Conservation (phyloP, 2,888 invertebrate species). For the Itoplectis maculator region DNA sequence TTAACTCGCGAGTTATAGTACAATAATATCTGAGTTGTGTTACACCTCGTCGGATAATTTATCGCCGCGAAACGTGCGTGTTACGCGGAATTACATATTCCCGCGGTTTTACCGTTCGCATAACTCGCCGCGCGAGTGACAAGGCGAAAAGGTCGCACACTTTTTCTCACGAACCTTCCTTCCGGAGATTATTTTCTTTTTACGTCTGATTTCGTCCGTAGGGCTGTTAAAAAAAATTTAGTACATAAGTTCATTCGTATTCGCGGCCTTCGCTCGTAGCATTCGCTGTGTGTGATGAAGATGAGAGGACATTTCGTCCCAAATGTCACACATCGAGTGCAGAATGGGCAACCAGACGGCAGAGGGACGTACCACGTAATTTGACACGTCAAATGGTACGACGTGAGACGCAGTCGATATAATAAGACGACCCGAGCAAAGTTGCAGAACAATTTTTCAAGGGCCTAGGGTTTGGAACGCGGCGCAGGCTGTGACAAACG, state of each 20-base stretch:
- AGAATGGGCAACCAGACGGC: too few species aligned
- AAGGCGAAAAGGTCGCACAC: conserved; percentile 4
- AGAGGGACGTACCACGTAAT: neutral
- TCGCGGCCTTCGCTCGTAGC: too few species aligned
- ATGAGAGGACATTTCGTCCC: too few species aligned
- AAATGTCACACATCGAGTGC: too few species aligned
- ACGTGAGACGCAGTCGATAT: neutral
- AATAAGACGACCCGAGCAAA: conserved; percentile 22
- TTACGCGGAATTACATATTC: conserved; percentile 48
- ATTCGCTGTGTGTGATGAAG: too few species aligned
- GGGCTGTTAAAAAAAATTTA: neutral
- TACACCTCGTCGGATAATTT: conserved; percentile 65
- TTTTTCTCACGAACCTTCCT: neutral
- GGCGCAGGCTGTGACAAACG: conserved; percentile 52
- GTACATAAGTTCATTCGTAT: neutral
- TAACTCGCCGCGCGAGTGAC: conserved; percentile 39
- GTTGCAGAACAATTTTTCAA: conserved; percentile 54
- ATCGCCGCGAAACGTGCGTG: conserved; percentile 68
- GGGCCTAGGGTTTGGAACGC: neutral
- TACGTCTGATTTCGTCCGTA: neutral
- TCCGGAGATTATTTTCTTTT: too few species aligned
- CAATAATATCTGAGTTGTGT: conserved; percentile 30
- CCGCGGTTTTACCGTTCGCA: conserved; percentile 5
- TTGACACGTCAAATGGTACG: neutral
- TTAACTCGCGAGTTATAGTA: conserved; percentile 65